phyloP scores from a whole-genome alignment of 2,797 vertebrate species.

The Merluccius polli region DNA sequence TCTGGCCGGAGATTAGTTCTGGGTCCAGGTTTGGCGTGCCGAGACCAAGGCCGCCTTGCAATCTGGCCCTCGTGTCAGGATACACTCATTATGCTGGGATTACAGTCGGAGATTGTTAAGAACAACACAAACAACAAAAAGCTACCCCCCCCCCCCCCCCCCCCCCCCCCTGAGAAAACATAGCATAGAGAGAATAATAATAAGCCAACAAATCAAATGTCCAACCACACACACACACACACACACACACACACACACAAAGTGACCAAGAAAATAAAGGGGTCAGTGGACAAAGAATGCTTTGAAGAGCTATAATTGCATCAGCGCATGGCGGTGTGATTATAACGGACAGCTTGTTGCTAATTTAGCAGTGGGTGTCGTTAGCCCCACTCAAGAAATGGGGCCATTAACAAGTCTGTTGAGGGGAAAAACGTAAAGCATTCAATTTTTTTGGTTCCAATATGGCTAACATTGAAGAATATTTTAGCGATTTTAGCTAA shows the following conservation, averaged over 20 bases:
- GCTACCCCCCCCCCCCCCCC: too few relatives aligned
- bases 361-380: conserved; percentile 42
- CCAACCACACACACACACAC: conserved; percentile 47
- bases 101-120: conserved; percentile 60
- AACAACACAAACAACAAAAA: conserved; percentile 38
- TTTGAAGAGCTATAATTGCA: conserved; percentile 73
- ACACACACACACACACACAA: too few relatives aligned
- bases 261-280: conserved; percentile 61
- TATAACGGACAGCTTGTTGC: conserved; percentile 58
- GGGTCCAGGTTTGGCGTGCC: conserved; percentile 33
- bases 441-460: neutral
- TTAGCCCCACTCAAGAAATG: conserved; percentile 17
- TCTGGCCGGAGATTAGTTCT: conserved; percentile 13
- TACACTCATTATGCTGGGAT: conserved; percentile 68
- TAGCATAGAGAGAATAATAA: conserved; percentile 38
- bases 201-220: conserved; percentile 63
- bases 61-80: conserved; percentile 50
- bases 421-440: conserved; percentile 25
- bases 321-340: conserved; percentile 61
- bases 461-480: too few relatives aligned
- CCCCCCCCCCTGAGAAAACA: conserved; percentile 61
- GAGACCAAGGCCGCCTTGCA: conserved; percentile 53
- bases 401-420: conserved; percentile 17
- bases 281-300: conserved; percentile 77
- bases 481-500: too few relatives aligned